phyloP scores from a whole-genome alignment of 2,797 vertebrate genomes.

The Lophius americanus region DNA sequence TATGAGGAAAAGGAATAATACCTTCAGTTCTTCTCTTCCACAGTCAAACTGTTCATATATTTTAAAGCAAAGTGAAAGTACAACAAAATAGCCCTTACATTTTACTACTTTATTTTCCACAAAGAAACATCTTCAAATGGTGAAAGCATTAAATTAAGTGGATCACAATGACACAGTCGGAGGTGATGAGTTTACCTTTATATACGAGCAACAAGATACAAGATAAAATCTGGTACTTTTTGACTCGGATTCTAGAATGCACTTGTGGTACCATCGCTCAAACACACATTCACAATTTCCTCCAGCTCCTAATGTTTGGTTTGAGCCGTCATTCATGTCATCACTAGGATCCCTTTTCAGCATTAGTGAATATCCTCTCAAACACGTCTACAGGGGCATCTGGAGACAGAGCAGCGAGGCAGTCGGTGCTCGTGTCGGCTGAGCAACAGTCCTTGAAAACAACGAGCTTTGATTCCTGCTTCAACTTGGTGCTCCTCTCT shows the following conservation, averaged over 20 bases:
- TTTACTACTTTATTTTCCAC: constrained; percentile 70
- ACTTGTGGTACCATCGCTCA: constrained; percentile 74
- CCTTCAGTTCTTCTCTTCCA: too few species aligned
- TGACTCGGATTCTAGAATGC: constrained; percentile 66
- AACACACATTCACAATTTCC: constrained; percentile 41
- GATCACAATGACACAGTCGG: constrained; percentile 46
- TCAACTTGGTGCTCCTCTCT: constrained; percentile 30
- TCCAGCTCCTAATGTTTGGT: constrained; percentile 39
- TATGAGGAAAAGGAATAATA: too few species aligned
- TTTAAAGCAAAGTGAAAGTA: constrained; percentile 60
- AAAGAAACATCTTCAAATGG: constrained; percentile 71
- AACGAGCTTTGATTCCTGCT: constrained; percentile 22
- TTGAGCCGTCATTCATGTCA: constrained; percentile 32
- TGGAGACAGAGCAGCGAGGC: constrained; percentile 17
- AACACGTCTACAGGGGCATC: constrained; percentile 43
- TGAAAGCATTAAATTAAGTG: constrained; percentile 56
- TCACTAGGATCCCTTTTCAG: constrained; percentile 52
- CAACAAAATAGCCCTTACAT: constrained; percentile 72
- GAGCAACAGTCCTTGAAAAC: constrained; percentile 34
- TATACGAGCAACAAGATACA: constrained; percentile 32
- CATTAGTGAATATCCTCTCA: constrained; percentile 37
- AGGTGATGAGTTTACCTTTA: constrained; percentile 55
- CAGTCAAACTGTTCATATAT: constrained; percentile 46
- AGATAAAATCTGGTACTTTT: constrained; percentile 50
- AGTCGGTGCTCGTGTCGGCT: constrained; percentile 32